These are phyloP conservation scores for Neoitamus cyanurus DNA, from an alignment of 2,888 invertebrate species.

Conservation along the genomic window DNA sequence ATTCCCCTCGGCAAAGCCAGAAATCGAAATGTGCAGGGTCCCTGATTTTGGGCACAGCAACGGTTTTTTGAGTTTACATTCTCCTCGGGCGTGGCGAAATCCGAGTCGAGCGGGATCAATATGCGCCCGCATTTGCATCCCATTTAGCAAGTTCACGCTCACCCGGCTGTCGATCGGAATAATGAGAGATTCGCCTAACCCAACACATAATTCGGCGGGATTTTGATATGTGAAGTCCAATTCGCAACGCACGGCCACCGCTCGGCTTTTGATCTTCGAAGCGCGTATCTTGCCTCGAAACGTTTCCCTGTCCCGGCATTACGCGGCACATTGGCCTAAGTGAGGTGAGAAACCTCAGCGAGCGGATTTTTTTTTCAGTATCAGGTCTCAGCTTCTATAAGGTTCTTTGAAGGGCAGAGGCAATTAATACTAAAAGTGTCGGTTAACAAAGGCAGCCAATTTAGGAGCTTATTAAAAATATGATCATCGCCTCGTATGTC, in stretches of 20 bases:
- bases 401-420: neutral
- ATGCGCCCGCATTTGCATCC: slow-evolving; percentile 22
- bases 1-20: neutral
- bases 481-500: neutral
- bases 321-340: neutral
- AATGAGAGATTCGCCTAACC: neutral
- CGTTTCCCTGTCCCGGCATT: neutral
- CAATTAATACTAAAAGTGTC: neutral
- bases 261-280: neutral
- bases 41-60: neutral
- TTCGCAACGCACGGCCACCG: neutral
- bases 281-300: neutral
- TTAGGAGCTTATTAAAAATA: neutral
- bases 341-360: neutral
- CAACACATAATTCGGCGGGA: neutral
- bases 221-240: neutral
- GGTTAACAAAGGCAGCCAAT: neutral
- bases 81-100: slow-evolving; percentile 22
- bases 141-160: slow-evolving; percentile 9
- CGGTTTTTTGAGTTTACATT: neutral
- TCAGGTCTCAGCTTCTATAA: neutral
- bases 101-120: slow-evolving; percentile 15
- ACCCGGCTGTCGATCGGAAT: neutral
- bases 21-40: neutral
- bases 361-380: neutral